Base-by-base conservation (phyloP, 2,888 invertebrate species). In the Strigamia crassipes region DNA sequence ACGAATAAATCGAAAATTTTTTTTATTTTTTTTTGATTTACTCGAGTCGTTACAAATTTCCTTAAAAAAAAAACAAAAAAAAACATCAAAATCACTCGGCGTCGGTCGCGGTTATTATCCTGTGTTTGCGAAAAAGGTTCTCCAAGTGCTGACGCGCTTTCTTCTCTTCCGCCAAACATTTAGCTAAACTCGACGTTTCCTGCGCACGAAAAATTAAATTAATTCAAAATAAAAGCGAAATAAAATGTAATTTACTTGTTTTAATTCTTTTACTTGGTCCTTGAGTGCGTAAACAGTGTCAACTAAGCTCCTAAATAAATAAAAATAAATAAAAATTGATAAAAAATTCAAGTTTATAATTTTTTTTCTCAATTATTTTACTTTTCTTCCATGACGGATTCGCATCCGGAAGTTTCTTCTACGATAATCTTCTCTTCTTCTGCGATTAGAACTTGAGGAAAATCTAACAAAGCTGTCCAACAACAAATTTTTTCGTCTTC, bases 211-310 rank as follows among this genome's bases (percentile, higher is more conserved):
- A 79, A 79, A 78, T 46, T 79, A 0, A 4, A 10, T 79, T 15
- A 79, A 9, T 79, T 41, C 13, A 1, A 79, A 41, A 41, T 41
- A 18, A 18, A 46, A n/a, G 5, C 38, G n/a, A 34, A 41, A 41
- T 41, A 18, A 18, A 46, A n/a, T 38, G 2, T n/a, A 34, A 79
- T n/a, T 41, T 85, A 93, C 90, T 87, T 92, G 91, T 87, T 92
- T 92, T 84, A 94, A 88, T 82, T 91, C 90, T 86, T 91, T 91
- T 84, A 94, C 90, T 88, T 94, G 93, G 86, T 92, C 93, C 87
- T 93, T 93, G 85, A 94, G 88, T 83, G 92, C 91, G 89, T 93
- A 92, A 84, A 94, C 93, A 82, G 94, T 92, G 85, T 94, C 92
- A 88, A 94, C 93, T 85, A 94, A 89, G 86, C 92, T 92, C 87